Evolutionary conservation across 2,113 vertebrate species (phyloP), one percentile per base, ranked within the genome.

Genomic region (Madoqua kirkii): DNA sequence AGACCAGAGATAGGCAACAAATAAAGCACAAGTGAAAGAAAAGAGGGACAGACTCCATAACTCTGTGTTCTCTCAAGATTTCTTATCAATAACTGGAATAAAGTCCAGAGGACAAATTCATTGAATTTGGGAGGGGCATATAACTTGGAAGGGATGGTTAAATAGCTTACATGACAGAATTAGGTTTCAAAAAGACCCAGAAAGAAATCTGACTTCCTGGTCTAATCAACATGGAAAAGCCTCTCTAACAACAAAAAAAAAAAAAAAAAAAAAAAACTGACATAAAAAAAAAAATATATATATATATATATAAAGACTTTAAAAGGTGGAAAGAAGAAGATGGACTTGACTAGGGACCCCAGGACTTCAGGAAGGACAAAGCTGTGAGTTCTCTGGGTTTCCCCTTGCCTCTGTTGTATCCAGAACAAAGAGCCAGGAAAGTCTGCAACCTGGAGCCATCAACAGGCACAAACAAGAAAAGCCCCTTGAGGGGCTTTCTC

Each of bases 21-120:
- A 82, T 81, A 87, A 92, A 95, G 25, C 33, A 59, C 50, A 92
- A 94, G 48, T 40, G 60, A 92, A 87, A 96, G 60, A n/a, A 74
- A 93, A 83, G 43, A 82, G 13, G 62, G 59, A 12, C 55, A 84
- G n/a, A 60, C 52, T 62, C 29, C 12, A 6, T 74, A 78, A 9
- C 59, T 27, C 12, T 17, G 81, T 81, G 25, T 60, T 59, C 43
- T 50, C n/a, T 93, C 76, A 89, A 83, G 33, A 48, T 87, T 79
- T 95, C 54, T 57, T 91, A 55, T 95, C 9, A 11, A 16, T 36
- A 95, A 81, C 59, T 87, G 40, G 17, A 95, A 87, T 71, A 67
- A 87, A 95, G 83, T 92, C 33, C 67, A 52, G 45, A 87, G 40
- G 19, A 48, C 54, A 87, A 79, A 67, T 48, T 81, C 50, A 86